phyloP scores from a whole-genome alignment of 2,888 invertebrate species.

The Tetragnatha montana region DNA sequence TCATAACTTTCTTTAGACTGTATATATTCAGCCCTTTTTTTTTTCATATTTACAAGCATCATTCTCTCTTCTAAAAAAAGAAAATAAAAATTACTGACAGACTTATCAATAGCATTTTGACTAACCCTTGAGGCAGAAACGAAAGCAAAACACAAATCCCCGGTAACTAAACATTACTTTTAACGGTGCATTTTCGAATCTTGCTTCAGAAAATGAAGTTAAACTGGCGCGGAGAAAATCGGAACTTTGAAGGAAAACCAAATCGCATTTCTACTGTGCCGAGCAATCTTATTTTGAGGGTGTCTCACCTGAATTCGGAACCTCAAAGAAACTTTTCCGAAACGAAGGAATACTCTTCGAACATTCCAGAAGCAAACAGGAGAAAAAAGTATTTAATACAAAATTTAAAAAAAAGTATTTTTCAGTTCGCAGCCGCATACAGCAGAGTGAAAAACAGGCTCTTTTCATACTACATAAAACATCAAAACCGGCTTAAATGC shows the following conservation, averaged over 20 bases:
- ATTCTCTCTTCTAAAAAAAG: too few species aligned
- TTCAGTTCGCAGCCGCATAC: neutral
- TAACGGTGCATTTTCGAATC: neutral
- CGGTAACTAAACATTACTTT: too few species aligned
- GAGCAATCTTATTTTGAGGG: constrained; percentile 11
- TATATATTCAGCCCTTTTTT: too few species aligned
- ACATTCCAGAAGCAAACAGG: neutral
- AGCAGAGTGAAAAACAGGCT: neutral
- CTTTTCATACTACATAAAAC: constrained; percentile 1
- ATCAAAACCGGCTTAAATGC: neutral
- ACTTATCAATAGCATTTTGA: too few species aligned
- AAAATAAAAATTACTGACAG: too few species aligned
- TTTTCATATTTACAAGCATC: too few species aligned
- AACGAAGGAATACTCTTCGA: neutral
- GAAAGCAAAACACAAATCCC: too few species aligned
- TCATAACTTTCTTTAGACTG: too few species aligned
- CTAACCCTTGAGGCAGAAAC: too few species aligned
- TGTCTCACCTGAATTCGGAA: neutral
- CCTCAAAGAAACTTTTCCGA: neutral
- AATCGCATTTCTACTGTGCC: neutral
- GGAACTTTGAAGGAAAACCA: neutral
- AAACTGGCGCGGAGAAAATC: neutral
- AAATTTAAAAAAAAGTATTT: constrained; percentile 3
- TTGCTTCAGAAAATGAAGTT: neutral
- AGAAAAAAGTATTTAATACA: neutral